phyloP scores from a whole-genome alignment of 2,797 vertebrate species.

The Notoglanidium macrostoma region DNA sequence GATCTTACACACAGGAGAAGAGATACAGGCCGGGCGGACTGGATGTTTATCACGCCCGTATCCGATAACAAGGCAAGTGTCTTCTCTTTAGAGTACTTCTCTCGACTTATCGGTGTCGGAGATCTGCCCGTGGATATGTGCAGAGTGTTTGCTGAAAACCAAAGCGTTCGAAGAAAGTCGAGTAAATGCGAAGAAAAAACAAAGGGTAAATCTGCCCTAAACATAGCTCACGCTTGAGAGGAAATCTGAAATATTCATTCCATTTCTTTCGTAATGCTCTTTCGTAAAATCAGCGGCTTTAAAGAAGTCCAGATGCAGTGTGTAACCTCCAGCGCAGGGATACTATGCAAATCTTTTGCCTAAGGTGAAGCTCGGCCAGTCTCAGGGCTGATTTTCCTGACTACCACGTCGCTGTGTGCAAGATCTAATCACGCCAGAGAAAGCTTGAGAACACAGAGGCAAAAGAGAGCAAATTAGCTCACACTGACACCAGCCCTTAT shows the following conservation, averaged over 20 bases:
- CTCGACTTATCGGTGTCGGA: constrained; percentile 13
- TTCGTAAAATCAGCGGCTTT: background rate
- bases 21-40: constrained; percentile 17
- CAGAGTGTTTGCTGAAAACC: background rate
- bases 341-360: constrained; percentile 37
- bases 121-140: constrained; percentile 26
- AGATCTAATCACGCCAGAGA: constrained; percentile 32
- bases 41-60: constrained; percentile 39
- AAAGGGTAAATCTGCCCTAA: background rate
- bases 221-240: background rate
- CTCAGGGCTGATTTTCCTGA: constrained; percentile 32
- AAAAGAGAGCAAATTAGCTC: constrained; percentile 22
- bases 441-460: constrained; percentile 30
- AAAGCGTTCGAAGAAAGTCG: background rate
- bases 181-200: background rate
- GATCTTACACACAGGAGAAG: constrained; percentile 18
- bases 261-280: background rate
- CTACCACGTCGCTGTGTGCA: constrained; percentile 14
- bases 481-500: constrained; percentile 23
- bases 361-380: constrained; percentile 18
- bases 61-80: constrained; percentile 49
- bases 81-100: constrained; percentile 30
- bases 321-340: background rate
- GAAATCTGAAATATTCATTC: constrained; percentile 1
- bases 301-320: constrained; percentile 4